These are phyloP conservation scores for Platycheirus rosarum DNA, from an alignment of 2,888 invertebrate species.

Conservation along the genomic window DNA sequence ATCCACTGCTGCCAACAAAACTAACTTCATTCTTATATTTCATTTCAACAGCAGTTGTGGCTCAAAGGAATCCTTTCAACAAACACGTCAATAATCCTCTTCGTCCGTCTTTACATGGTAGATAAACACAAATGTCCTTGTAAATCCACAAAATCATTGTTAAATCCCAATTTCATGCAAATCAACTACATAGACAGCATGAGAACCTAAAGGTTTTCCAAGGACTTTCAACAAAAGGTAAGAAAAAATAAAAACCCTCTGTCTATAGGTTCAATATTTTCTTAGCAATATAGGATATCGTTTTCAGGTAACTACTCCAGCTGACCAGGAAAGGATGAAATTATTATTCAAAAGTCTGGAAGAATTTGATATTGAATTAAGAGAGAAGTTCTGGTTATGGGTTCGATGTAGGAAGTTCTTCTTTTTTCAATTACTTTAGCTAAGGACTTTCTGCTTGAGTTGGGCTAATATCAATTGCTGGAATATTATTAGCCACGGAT, in stretches of 20 bases:
- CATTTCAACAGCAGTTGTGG: conserved; percentile 40
- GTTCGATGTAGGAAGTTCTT: conserved; percentile 23
- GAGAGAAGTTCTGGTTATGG: conserved; percentile 15
- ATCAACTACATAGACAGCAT: conserved; percentile 25
- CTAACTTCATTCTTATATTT: conserved; percentile 48
- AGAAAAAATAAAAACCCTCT: conserved; percentile 6
- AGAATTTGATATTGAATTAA: conserved; percentile 60
- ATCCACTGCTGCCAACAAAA: conserved; percentile 50
- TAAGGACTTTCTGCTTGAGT: conserved; percentile 58
- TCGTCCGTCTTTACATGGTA: not conserved
- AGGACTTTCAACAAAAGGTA: not conserved
- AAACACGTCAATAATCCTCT: conserved; percentile 45
- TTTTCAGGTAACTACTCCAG: not conserved
- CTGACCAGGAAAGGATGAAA: conserved; percentile 32
- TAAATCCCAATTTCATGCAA: conserved; percentile 52
- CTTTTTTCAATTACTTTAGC: conserved; percentile 54
- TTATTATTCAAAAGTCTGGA: conserved; percentile 53
- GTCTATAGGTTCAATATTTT: conserved; percentile 37
- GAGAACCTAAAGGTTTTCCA: not conserved
- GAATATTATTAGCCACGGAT: conserved; percentile 58
- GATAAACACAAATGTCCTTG: not conserved
- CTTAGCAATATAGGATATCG: conserved; percentile 11
- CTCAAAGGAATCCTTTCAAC: conserved; percentile 18
- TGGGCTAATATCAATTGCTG: conserved; percentile 36
- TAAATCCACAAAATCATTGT: conserved; percentile 40